Conservation (phyloP, 2,113 vertebrate species). For the Dendropsophus ebraccatus region DNA sequence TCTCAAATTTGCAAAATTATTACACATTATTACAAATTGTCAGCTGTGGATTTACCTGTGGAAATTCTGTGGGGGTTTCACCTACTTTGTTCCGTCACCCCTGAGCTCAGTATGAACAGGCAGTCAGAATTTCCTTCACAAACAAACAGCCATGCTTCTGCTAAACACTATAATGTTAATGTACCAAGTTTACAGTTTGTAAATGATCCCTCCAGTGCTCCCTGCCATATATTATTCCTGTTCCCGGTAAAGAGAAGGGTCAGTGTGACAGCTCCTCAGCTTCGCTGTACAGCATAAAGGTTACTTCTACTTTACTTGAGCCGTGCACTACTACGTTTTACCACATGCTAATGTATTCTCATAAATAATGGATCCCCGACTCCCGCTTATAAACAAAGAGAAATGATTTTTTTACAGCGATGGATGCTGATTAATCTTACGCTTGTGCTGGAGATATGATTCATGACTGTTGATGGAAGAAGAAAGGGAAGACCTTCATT, state of each 20-base stretch:
- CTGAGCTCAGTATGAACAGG: not conserved
- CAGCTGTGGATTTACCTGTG: too few species aligned
- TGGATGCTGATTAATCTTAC: not conserved
- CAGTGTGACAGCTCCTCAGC: not conserved
- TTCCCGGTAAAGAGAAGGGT: not conserved
- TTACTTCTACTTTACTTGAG: not conserved
- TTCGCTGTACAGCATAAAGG: not conserved
- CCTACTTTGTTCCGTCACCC: too few species aligned
- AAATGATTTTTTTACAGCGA: not conserved
- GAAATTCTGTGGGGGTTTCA: too few species aligned
- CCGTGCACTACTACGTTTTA: not conserved
- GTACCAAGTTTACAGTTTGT: not conserved
- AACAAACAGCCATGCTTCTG: not conserved
- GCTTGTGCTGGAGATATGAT: slow-evolving; percentile 20
- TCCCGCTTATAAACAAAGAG: slow-evolving; percentile 2
- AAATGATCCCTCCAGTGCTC: not conserved
- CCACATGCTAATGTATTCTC: not conserved
- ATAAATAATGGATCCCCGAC: slow-evolving; percentile 13
- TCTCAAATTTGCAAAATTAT: too few species aligned
- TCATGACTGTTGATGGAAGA: slow-evolving; percentile 26
- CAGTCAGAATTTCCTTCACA: not conserved
- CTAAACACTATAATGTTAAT: not conserved
- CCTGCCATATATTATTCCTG: not conserved
- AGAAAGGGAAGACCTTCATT: slow-evolving; percentile 16
- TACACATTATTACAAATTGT: too few species aligned